Conservation (phyloP, 2,797 vertebrate genomes). For the Cossypha heuglini region DNA sequence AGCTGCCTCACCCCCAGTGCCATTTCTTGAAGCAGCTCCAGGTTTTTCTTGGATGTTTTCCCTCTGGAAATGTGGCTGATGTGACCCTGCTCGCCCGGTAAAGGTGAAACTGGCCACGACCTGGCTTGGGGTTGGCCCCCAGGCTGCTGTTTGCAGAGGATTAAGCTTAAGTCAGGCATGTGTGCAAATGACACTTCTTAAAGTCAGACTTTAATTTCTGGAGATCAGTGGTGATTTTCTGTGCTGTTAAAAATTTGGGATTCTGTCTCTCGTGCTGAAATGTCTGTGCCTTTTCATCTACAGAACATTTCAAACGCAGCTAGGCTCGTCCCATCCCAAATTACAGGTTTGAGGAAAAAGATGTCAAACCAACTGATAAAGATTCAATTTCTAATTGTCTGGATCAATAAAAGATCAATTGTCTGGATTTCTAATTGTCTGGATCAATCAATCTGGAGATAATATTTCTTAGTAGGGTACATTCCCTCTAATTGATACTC, state of each 20-base stretch:
- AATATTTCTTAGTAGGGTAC: slow-evolving; percentile 11
- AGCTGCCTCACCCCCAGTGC: neutral
- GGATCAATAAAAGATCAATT: slow-evolving; percentile 25
- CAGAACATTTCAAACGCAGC: neutral
- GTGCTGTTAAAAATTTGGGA: neutral
- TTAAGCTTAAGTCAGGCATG: neutral
- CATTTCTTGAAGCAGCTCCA: neutral
- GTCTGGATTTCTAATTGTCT: neutral
- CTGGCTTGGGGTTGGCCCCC: neutral
- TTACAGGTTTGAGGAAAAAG: neutral
- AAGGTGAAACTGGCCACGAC: neutral
- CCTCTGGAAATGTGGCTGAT: neutral
- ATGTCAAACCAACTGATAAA: neutral
- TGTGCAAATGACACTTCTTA: neutral
- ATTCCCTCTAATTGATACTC: slow-evolving; percentile 36
- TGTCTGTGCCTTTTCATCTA: neutral
- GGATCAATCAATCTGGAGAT: slow-evolving; percentile 3
- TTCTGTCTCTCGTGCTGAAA: neutral
- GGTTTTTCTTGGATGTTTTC: neutral
- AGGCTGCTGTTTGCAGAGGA: neutral
- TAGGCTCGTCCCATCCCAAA: neutral
- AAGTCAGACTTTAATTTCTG: neutral
- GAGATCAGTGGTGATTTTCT: neutral
- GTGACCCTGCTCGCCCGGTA: neutral
- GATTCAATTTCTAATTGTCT: neutral